Base-by-base conservation (phyloP, 2,888 invertebrate species). In the Odontocerum albicorne region DNA sequence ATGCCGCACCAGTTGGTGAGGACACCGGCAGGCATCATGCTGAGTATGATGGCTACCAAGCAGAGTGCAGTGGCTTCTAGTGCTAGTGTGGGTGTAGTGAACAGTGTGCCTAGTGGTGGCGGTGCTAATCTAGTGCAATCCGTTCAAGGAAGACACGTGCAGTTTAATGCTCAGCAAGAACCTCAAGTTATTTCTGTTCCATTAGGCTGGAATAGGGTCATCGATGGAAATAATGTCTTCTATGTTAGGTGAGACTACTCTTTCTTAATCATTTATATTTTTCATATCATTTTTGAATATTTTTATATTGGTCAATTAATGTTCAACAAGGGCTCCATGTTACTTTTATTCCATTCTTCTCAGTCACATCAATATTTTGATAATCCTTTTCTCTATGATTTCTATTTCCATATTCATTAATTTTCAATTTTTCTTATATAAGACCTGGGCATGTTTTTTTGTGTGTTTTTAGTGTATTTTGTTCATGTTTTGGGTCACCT, bases 121-220 rank as follows among this genome's bases (percentile, higher is more conserved):
- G 50, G 54, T 59, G 68, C 68, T 61, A 67, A 65, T 54, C 66
- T 70, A 51, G 68, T 71, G 62, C 63, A 71, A 42, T 64, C 70
- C 33, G 65, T 31, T 64, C 63, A 45, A 15, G 55, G 36, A 43
- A 49, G 35, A 57, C 63, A 54, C 62, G 63, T 40, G 32, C 52
- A 44, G 16, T 47, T 35, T 38, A 63, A 64, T 55, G 63, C 64
- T 55, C 65, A 50, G 62, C 65, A 56, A 65, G 71, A 65, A 66
- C 63, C 58, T 43, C 62, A 63, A 22, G 61, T 62, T 33, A 61
- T 65, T 47, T 70, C 71, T 65, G 77, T 79, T 67, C 78, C 77
- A 51, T 69, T 74, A 63, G 79, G 76, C 61, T 79, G 79, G 77
- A 73, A 72, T 61, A 72, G 79, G 65, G 74, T 76, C 62, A 67